Evolutionary conservation across 2,797 vertebrate species (phyloP).

Genomic region (Karalla daura): DNA sequence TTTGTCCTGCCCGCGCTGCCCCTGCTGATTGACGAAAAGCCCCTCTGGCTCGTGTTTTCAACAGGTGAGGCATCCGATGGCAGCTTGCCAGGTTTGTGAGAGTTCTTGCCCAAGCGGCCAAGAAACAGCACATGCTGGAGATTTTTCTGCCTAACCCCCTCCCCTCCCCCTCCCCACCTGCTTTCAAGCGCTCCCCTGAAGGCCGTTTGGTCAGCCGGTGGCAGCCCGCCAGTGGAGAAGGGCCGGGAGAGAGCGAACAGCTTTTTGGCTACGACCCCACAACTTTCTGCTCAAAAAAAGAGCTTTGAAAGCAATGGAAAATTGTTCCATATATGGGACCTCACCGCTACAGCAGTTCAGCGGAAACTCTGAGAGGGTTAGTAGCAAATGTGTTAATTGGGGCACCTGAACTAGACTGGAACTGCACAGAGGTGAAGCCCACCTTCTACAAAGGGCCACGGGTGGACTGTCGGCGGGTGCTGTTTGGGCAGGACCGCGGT

Average conservation of each 20-base stretch:
- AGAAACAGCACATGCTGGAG: background rate
- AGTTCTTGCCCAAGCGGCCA: constrained; percentile 11
- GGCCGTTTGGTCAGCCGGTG: background rate
- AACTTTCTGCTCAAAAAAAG: background rate
- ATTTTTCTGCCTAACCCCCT: constrained; percentile 4
- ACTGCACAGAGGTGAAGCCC: no score
- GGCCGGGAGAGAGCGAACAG: background rate
- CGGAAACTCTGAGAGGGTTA: background rate
- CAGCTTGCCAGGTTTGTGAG: constrained; percentile 20
- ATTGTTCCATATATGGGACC: no score
- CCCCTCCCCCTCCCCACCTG: background rate
- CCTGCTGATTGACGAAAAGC: constrained; percentile 11
- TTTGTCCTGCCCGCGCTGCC: background rate
- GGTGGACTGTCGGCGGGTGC: background rate
- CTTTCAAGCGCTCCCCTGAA: no score
- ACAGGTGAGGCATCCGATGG: constrained; percentile 7
- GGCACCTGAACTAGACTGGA: background rate
- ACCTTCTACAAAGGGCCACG: background rate
- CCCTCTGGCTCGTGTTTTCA: constrained; percentile 3
- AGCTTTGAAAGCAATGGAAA: no score
- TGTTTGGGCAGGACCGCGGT: background rate
- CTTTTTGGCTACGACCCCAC: background rate
- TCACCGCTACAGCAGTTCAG: background rate
- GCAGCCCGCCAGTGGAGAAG: background rate
- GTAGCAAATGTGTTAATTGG: background rate